A percentile compares a stretch with the other conserved stretches of the same genome.
Evolutionary conservation across 2,888 invertebrate genomes (phyloP).

Genomic region (Tortricodes alternella): DNA sequence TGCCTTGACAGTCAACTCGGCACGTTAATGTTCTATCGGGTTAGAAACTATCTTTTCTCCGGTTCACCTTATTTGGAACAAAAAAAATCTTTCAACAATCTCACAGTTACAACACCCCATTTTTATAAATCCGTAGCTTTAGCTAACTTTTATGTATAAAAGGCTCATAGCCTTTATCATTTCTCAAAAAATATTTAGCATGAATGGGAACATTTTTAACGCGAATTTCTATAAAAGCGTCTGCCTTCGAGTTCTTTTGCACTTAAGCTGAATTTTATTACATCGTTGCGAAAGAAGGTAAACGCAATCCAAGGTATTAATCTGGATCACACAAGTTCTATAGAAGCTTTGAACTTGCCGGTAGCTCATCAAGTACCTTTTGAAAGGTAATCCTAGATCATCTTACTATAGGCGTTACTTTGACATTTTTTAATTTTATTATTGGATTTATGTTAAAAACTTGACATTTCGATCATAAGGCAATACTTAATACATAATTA

Average conservation of each 20-base stretch:
- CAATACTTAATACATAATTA: too few relatives aligned
- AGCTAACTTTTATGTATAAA: constrained; percentile 37
- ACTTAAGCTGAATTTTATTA: constrained; percentile 83
- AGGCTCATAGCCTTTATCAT: constrained; percentile 34
- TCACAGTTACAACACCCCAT: constrained; percentile 8
- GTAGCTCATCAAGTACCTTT: constrained; percentile 31
- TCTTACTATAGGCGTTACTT: constrained; percentile 18
- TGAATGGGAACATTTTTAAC: constrained; percentile 34
- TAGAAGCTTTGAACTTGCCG: constrained; percentile 39
- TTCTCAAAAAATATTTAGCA: constrained; percentile 31
- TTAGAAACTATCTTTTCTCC: constrained; percentile 47
- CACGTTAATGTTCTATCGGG: constrained; percentile 61
- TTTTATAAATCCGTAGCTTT: too few relatives aligned
- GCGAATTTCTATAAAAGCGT: constrained; percentile 31
- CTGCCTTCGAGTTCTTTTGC: constrained; percentile 35
- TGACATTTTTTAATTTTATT: constrained; percentile 4
- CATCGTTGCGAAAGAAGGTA: constrained; percentile 76
- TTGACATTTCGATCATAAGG: too few relatives aligned
- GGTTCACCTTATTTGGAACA: constrained; percentile 33
- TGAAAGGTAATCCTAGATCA: constrained; percentile 27
- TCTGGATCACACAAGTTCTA: constrained; percentile 55
- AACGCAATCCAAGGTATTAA: constrained; percentile 75
- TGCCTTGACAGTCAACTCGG: constrained; percentile 43
- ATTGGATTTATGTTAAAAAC: too few relatives aligned
- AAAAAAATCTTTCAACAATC: constrained; percentile 3